phyloP scores from a whole-genome alignment of 2,888 invertebrate species.

The Apoderus coryli region DNA sequence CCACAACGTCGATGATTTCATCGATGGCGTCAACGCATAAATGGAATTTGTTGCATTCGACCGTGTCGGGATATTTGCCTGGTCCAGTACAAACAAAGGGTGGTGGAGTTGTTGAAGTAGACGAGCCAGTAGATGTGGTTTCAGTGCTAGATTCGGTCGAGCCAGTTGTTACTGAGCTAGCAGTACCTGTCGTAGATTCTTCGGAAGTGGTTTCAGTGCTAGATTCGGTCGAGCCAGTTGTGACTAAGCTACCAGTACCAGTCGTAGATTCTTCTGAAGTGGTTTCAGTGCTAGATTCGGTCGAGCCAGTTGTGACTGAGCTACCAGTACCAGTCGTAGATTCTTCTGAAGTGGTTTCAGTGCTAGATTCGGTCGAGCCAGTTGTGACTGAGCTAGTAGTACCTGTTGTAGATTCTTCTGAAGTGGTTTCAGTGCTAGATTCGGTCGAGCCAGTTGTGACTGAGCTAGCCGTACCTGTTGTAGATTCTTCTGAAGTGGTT shows the following conservation, averaged over 20 bases:
- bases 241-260: background rate
- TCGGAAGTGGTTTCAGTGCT: conserved; percentile 5
- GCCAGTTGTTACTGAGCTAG: background rate
- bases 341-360: conserved; percentile 6
- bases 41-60: conserved; percentile 22
- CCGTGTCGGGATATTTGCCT: conserved; percentile 23
- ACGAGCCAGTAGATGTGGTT: conserved; percentile 10
- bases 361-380: background rate
- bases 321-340: conserved; percentile 1
- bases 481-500: conserved; percentile 3
- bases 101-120: conserved; percentile 10
- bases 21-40: conserved; percentile 22
- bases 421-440: background rate
- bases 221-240: conserved; percentile 6
- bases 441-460: background rate
- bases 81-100: conserved; percentile 19
- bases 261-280: background rate
- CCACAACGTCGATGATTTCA: conserved; percentile 18
- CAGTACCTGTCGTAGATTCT: background rate
- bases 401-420: conserved; percentile 2
- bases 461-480: background rate
- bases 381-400: background rate
- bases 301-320: conserved; percentile 2
- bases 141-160: conserved; percentile 4
- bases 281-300: conserved; percentile 6